Evolutionary conservation across 2,113 vertebrate species (phyloP).

Genomic region (Labeo rohita): DNA sequence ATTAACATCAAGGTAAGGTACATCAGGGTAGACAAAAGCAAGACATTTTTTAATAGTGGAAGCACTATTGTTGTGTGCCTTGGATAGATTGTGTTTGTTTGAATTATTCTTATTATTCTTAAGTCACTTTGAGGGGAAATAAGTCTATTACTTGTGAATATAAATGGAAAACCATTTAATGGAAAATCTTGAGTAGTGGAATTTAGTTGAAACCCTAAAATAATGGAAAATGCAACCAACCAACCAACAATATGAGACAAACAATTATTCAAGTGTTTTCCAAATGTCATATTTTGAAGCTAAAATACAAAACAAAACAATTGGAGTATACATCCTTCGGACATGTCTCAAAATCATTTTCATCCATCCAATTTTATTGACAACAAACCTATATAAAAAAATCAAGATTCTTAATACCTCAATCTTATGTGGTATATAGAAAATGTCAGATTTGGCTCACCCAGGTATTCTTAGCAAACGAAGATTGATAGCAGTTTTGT

Average conservation of each 20-base stretch:
- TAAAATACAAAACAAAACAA: background rate
- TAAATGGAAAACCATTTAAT: background rate
- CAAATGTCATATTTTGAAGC: background rate
- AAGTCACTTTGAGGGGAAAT: background rate
- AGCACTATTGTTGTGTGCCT: background rate
- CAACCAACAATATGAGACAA: background rate
- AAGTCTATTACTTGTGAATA: background rate
- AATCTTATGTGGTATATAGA: background rate
- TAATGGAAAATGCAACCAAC: background rate
- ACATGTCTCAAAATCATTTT: background rate
- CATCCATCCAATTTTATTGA: conserved; percentile 1
- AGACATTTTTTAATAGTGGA: too few relatives aligned
- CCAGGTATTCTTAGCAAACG: conserved; percentile 9
- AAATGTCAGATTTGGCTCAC: background rate
- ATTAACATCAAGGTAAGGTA: too few relatives aligned
- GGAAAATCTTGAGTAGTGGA: too few relatives aligned
- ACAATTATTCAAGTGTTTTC: background rate
- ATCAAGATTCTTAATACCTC: background rate
- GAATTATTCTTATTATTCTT: background rate
- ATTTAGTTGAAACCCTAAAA: background rate
- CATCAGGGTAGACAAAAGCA: too few relatives aligned
- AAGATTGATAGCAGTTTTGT: conserved; percentile 23
- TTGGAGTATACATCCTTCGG: background rate
- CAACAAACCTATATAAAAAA: background rate
- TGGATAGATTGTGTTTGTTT: background rate